A percentile compares a stretch with the other conserved stretches of the same genome.
phyloP scores from a whole-genome alignment of 2,797 vertebrate genomes.

The Fistularia commersonii region DNA sequence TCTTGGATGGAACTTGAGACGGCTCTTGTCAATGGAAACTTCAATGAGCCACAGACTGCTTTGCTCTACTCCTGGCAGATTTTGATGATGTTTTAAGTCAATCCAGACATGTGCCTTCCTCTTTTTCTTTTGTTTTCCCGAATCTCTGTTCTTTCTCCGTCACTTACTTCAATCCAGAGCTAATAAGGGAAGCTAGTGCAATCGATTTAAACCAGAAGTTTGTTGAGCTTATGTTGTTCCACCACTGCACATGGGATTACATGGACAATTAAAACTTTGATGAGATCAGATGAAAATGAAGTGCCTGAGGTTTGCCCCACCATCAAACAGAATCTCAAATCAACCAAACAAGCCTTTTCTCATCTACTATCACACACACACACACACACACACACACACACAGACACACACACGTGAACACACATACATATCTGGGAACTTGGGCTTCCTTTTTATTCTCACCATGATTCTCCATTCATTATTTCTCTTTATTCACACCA shows the following conservation, averaged over 20 bases:
- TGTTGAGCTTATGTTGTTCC: slow-evolving; percentile 22
- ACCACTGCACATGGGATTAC: slow-evolving; percentile 26
- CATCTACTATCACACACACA: slow-evolving; percentile 4
- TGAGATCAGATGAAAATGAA: slow-evolving; percentile 29
- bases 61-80: slow-evolving; percentile 58
- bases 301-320: slow-evolving; percentile 21
- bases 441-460: too few species aligned
- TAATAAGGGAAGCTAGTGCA: slow-evolving; percentile 40
- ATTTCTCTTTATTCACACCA: slow-evolving; percentile 22
- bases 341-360: slow-evolving; percentile 3
- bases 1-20: slow-evolving; percentile 73
- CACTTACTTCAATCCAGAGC: slow-evolving; percentile 35
- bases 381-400: slow-evolving; percentile 1
- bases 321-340: slow-evolving; percentile 19
- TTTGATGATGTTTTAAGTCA: slow-evolving; percentile 76
- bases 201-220: slow-evolving; percentile 40
- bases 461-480: slow-evolving; percentile 28
- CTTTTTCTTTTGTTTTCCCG: slow-evolving; percentile 60
- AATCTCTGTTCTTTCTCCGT: slow-evolving; percentile 47
- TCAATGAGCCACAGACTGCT: slow-evolving; percentile 69
- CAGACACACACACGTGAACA: background rate
- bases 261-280: slow-evolving; percentile 33
- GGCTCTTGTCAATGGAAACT: slow-evolving; percentile 74
- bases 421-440: background rate
- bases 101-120: slow-evolving; percentile 68